Evolutionary conservation across 30 jellyfish, hydroid and myxozoan genomes (phyloP).

Genomic region (Nemopilema nomurai): DNA sequence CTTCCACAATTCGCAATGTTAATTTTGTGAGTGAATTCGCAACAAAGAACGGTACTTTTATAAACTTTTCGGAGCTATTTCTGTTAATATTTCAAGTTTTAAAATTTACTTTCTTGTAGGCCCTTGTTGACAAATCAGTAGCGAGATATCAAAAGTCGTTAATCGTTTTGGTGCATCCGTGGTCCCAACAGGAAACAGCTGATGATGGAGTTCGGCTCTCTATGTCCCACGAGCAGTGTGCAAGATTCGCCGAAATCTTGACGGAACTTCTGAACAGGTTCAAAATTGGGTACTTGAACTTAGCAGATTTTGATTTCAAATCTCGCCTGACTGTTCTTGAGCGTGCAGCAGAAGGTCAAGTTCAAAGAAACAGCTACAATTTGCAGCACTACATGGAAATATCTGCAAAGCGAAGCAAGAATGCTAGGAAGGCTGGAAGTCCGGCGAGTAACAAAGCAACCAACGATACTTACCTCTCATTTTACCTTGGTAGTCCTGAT

Average conservation of each 20-base stretch:
- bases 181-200: conserved; percentile 7
- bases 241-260: conserved; percentile 1
- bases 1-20: too few relatives aligned
- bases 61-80: too few relatives aligned
- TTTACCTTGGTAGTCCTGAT: neutral
- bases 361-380: neutral
- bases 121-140: conserved; percentile 6
- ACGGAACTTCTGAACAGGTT: conserved; percentile 8
- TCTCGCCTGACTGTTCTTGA: conserved; percentile 14
- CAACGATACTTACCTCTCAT: conserved; percentile 7
- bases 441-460: neutral
- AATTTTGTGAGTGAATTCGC: too few relatives aligned
- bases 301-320: neutral
- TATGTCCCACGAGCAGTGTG: conserved; percentile 25
- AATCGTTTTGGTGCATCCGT: conserved; percentile 46
- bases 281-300: conserved; percentile 11
- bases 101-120: neutral
- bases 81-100: neutral
- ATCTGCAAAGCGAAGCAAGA: neutral
- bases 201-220: conserved; percentile 51
- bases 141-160: conserved; percentile 31
- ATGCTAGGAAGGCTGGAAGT: neutral
- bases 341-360: conserved; percentile 15
- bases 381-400: conserved; percentile 7
- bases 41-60: too few relatives aligned